Evolutionary conservation across 2,113 vertebrate species (phyloP).

Genomic region (Urocitellus parryii): DNA sequence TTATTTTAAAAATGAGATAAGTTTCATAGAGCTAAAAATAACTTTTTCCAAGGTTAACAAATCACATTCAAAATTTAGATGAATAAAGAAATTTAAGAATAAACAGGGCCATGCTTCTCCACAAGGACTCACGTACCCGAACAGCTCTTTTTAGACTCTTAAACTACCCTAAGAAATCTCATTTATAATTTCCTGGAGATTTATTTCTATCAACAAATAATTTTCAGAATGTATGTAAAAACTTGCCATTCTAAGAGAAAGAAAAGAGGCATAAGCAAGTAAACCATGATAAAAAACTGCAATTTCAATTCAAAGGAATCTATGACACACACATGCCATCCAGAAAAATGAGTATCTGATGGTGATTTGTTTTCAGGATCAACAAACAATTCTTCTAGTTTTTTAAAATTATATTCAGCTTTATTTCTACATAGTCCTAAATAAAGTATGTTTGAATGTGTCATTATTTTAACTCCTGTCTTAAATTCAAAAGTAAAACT

Average conservation of each 20-base stretch:
- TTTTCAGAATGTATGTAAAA: not conserved
- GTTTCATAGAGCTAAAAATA: not conserved
- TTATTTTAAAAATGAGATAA: conserved; percentile 13
- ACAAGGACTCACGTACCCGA: not conserved
- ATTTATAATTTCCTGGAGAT: not conserved
- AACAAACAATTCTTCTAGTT: not conserved
- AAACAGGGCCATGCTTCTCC: not conserved
- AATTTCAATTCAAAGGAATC: not conserved
- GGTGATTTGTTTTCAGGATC: not conserved
- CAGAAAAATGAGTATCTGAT: not conserved
- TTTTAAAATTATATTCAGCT: conserved; percentile 30
- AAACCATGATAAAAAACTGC: not conserved
- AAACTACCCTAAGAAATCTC: not conserved
- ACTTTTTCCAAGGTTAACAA: not conserved
- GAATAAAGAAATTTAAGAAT: conserved; percentile 11
- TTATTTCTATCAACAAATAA: not conserved
- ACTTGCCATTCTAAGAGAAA: not conserved
- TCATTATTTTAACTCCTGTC: not conserved
- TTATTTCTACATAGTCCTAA: conserved; percentile 3
- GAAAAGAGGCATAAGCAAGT: not conserved
- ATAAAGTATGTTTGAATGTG: not conserved
- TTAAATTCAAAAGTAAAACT: conserved; percentile 47
- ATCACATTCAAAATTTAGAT: not conserved
- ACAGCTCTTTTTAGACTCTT: not conserved
- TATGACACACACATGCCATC: not conserved